Evolutionary conservation across 2,888 invertebrate species (phyloP).

Genomic region (Phorcus lineatus): DNA sequence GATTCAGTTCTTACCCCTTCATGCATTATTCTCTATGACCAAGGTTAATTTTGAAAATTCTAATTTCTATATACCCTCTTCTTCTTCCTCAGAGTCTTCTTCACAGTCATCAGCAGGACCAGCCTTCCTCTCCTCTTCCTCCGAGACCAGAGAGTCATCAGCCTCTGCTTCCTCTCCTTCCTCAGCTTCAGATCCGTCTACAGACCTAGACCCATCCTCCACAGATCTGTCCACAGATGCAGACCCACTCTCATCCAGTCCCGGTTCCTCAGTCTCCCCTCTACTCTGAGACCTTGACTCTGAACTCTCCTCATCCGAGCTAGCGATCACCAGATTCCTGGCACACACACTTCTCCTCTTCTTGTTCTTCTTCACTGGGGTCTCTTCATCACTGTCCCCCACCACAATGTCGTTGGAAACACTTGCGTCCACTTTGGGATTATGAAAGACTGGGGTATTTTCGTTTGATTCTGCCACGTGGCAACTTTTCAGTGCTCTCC

Average conservation of each 20-base stretch:
- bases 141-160: background rate
- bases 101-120: slow-evolving; percentile 5
- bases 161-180: background rate
- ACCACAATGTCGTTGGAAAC: slow-evolving; percentile 26
- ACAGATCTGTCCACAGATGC: background rate
- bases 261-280: background rate
- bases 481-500: background rate
- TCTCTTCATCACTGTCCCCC: slow-evolving; percentile 35
- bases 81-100: background rate
- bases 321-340: slow-evolving; percentile 47
- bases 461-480: slow-evolving; percentile 31
- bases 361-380: slow-evolving; percentile 30
- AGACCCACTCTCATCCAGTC: background rate
- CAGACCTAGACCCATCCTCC: background rate
- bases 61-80: background rate
- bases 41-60: no score
- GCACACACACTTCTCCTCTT: slow-evolving; percentile 41
- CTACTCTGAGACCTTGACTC: background rate
- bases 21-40: no score
- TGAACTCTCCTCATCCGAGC: slow-evolving; percentile 49
- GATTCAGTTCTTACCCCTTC: no score
- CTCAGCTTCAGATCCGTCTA: background rate
- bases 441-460: slow-evolving; percentile 32
- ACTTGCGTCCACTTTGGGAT: background rate
- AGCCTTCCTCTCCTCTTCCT: background rate